These are phyloP conservation scores for Drosophila aldrichi DNA, from an alignment of 2,888 invertebrate genomes.

Conservation along the genomic window DNA sequence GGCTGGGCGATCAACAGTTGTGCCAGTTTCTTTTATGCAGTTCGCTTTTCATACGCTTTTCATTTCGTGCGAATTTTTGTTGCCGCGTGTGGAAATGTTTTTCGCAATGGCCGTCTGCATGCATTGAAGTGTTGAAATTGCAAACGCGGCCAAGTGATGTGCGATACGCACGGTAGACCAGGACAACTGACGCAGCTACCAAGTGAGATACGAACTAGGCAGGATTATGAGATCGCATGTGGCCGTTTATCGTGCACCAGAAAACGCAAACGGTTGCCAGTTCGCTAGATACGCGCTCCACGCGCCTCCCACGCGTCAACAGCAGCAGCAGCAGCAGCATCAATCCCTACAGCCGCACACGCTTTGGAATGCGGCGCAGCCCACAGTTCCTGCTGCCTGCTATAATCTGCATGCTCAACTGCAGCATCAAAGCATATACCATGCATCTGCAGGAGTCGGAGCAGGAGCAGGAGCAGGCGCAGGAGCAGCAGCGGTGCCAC, in stretches of 20 bases:
- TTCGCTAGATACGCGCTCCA: conserved; percentile 65
- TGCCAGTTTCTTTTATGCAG: conserved; percentile 73
- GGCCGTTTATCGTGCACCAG: conserved; percentile 74
- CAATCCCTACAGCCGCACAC: conserved; percentile 17
- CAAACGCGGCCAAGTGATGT: conserved; percentile 74
- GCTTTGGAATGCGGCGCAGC: conserved; percentile 37
- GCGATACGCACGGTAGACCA: conserved; percentile 44
- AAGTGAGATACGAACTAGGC: conserved; percentile 45
- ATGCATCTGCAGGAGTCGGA: conserved; percentile 14
- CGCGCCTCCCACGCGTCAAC: conserved; percentile 12
- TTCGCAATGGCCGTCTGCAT: conserved; percentile 52
- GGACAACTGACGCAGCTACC: conserved; percentile 37
- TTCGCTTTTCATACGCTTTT: conserved; percentile 69
- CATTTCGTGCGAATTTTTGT: conserved; percentile 60
- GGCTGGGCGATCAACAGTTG: conserved; percentile 49
- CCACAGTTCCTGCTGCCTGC: conserved; percentile 27
- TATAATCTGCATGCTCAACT: conserved; percentile 58
- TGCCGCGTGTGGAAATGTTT: conserved; percentile 53
- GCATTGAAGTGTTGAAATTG: conserved; percentile 56
- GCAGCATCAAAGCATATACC: conserved; percentile 59
- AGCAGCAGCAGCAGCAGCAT: conserved; percentile 23
- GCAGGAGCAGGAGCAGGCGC: not conserved
- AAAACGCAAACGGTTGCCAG: conserved; percentile 64
- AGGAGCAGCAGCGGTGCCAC: conserved; percentile 15
- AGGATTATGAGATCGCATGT: conserved; percentile 83